Evolutionary conservation across 2,797 vertebrate species (phyloP), one percentile per base, ranked within the genome.

Genomic region (Acrossocheilus fasciatus): DNA sequence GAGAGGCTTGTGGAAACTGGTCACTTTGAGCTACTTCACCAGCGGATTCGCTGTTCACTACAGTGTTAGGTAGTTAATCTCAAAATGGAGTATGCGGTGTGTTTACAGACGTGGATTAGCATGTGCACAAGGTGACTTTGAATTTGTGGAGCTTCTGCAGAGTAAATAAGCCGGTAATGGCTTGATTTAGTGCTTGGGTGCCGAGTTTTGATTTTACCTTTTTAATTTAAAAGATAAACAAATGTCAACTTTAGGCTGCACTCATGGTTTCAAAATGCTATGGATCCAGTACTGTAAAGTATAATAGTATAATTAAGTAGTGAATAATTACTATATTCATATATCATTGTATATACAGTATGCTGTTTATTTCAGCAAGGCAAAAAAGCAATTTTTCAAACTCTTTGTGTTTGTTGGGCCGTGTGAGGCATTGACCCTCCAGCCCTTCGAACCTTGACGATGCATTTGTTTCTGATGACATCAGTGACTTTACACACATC

Each of bases 71-170:
- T 36, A 36, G 50, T 82, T 73, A 1, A 83, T 73, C 52, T 83
- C 52, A 45, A 73, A 45, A 9, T 5, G 7, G n/a, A 45, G 52
- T 11, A 14, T 12, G 6, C n/a, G 3, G 9, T 73, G 36, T 83
- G 68, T 62, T 57, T 83, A 57, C 69, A 83, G 69, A 59, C 11
- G 6, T 45, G 17, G 52, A 74, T 83, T 83, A 73, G 6, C 26
- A 41, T 45, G 52, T 68, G 45, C 34, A 17, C 47, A 54, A 70
- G 66, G 26, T 62, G 81, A 74, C 70, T 59, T 83, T 83, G 17
- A 82, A 26, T n/a, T 41, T 75, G 45, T 18, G 30, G 8, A 52
- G 45, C 39, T 23, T 76, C 30, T 4, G 3, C 18, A 7, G 57
- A 59, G 68, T 73, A 45, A 45, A 45, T 20, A 14, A 59, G 10